phyloP scores from a whole-genome alignment of 1,140 invertebrate species.

The Cherax quadricarinatus region DNA sequence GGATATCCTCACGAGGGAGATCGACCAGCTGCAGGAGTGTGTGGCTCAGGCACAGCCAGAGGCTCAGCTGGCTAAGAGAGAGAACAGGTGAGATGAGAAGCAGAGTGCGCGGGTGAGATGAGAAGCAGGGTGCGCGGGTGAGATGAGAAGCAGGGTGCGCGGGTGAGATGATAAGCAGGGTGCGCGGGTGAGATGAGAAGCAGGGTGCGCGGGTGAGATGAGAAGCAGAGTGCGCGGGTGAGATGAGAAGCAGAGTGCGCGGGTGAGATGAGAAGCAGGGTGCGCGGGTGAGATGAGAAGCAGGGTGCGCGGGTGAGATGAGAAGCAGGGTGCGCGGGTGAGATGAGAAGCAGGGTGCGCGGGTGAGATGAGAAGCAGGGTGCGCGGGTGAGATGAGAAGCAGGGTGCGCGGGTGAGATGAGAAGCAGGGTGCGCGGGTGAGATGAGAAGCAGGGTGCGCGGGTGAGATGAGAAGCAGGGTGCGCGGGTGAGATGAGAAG shows the following conservation, averaged over 20 bases:
- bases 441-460: too few relatives aligned
- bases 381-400: too few relatives aligned
- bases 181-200: not conserved
- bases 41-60: conserved; percentile 44
- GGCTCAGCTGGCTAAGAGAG: conserved; percentile 9
- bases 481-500: too few relatives aligned
- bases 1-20: conserved; percentile 30
- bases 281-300: too few relatives aligned
- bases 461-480: not conserved
- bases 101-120: not conserved
- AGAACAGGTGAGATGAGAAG: conserved; percentile 18
- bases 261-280: not conserved
- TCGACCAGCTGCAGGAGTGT: conserved; percentile 42
- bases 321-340: too few relatives aligned
- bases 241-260: too few relatives aligned
- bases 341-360: too few relatives aligned
- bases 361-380: not conserved
- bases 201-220: not conserved
- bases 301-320: too few relatives aligned
- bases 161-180: too few relatives aligned
- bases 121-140: not conserved
- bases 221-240: too few relatives aligned
- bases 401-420: too few relatives aligned
- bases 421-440: too few relatives aligned
- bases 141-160: not conserved